Percentiles rank a stretch among this genome's conserved stretches.
phyloP scores from a whole-genome alignment of 2,888 invertebrate species.

The Trisateles emortualis region DNA sequence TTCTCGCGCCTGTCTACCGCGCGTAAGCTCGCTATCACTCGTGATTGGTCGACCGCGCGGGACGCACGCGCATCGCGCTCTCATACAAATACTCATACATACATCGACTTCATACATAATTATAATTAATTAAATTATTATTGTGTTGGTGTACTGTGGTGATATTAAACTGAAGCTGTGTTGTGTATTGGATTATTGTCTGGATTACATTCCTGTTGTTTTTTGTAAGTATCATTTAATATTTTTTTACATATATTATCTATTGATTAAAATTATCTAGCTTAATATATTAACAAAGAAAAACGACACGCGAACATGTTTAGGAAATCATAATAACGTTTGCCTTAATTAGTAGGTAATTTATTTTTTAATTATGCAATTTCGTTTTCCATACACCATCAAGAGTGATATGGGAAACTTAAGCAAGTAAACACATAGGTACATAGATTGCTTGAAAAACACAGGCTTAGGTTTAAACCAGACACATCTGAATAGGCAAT shows the following conservation, averaged over 20 bases:
- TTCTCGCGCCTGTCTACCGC: slow-evolving; percentile 50
- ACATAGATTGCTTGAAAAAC: no score
- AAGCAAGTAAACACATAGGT: no score
- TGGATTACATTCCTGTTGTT: slow-evolving; percentile 37
- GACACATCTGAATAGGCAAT: no score
- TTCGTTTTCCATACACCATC: no score
- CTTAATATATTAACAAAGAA: no score
- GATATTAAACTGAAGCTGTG: slow-evolving; percentile 34
- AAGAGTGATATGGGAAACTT: no score
- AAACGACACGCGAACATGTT: no score
- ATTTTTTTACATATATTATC: background rate
- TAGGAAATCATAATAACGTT: no score
- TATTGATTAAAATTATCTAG: background rate
- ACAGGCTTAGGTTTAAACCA: no score
- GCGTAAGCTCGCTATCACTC: slow-evolving; percentile 38
- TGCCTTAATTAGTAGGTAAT: no score
- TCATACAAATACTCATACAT: slow-evolving; percentile 3
- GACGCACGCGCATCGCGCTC: slow-evolving; percentile 33
- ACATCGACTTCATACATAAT: slow-evolving; percentile 13
- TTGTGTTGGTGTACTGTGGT: slow-evolving; percentile 37
- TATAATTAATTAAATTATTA: slow-evolving; percentile 9
- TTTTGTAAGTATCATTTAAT: slow-evolving; percentile 27
- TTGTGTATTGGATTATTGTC: slow-evolving; percentile 39
- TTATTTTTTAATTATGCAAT: no score
- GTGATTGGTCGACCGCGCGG: slow-evolving; percentile 36